These are phyloP conservation scores for Fabriciana adippe DNA, from an alignment of 2,888 invertebrate genomes.

Conservation along the genomic window DNA sequence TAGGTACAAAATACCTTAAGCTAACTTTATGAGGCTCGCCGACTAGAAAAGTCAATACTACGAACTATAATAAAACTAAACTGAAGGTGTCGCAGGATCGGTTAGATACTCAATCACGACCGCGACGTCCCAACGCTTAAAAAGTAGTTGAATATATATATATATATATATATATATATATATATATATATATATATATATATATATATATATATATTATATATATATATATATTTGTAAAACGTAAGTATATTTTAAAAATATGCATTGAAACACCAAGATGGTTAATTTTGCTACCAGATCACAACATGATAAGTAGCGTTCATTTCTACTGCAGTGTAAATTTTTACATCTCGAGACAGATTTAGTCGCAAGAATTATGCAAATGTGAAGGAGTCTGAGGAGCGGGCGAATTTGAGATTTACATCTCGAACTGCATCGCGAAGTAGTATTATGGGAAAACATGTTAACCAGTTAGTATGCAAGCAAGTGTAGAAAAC, in stretches of 20 bases:
- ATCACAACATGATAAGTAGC: constrained; percentile 25
- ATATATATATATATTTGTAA: too few relatives aligned
- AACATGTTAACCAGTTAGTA: constrained; percentile 32
- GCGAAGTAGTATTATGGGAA: constrained; percentile 48
- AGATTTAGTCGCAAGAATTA: constrained; percentile 74
- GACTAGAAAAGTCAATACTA: too few relatives aligned
- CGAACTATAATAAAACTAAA: too few relatives aligned
- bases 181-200: too few relatives aligned
- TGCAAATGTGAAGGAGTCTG: constrained; percentile 60
- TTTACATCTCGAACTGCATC: constrained; percentile 56
- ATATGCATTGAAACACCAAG: constrained; percentile 10
- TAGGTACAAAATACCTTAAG: too few relatives aligned
- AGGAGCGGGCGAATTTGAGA: constrained; percentile 58
- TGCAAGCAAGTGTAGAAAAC: neutral
- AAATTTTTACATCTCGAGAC: constrained; percentile 62
- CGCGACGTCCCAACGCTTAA: too few relatives aligned
- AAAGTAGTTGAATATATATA: too few relatives aligned
- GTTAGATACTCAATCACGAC: too few relatives aligned
- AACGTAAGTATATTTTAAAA: neutral
- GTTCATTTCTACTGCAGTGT: constrained; percentile 51
- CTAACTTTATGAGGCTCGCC: too few relatives aligned
- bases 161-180: too few relatives aligned
- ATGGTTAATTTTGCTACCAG: constrained; percentile 24
- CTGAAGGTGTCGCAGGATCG: too few relatives aligned
- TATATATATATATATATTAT: too few relatives aligned